Percentiles rank a stretch among this genome's conserved stretches.
Evolutionary conservation across 2,113 vertebrate genomes (phyloP).

Genomic region (Corynorhinus townsendii): DNA sequence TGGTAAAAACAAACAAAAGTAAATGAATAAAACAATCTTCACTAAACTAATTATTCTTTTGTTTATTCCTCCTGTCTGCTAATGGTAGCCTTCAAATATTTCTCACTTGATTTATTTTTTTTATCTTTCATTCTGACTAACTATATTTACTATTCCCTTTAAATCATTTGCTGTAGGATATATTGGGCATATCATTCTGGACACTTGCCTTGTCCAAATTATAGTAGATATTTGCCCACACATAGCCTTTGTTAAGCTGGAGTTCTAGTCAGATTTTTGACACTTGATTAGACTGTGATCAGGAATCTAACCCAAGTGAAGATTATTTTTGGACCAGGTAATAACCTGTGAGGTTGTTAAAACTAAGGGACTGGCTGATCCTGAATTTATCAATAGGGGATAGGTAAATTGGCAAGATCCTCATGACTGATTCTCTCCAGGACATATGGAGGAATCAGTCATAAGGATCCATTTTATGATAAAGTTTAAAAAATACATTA

Average conservation of each 20-base stretch:
- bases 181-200: background rate
- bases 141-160: background rate
- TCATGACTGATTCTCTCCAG: background rate
- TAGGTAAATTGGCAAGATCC: background rate
- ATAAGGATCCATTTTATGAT: background rate
- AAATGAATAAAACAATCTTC: background rate
- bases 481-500: background rate
- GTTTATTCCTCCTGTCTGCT: background rate
- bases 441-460: background rate
- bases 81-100: background rate
- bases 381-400: background rate
- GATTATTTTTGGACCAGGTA: background rate
- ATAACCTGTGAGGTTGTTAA: background rate
- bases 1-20: background rate
- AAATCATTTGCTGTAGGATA: background rate
- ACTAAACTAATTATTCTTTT: background rate
- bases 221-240: background rate
- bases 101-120: background rate
- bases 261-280: background rate
- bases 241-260: background rate
- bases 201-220: background rate
- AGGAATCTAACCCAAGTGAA: background rate
- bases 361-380: background rate
- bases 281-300: background rate
- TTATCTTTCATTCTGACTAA: background rate